phyloP scores from a whole-genome alignment of 2,113 vertebrate genomes.

The Gymnorhina tibicen region DNA sequence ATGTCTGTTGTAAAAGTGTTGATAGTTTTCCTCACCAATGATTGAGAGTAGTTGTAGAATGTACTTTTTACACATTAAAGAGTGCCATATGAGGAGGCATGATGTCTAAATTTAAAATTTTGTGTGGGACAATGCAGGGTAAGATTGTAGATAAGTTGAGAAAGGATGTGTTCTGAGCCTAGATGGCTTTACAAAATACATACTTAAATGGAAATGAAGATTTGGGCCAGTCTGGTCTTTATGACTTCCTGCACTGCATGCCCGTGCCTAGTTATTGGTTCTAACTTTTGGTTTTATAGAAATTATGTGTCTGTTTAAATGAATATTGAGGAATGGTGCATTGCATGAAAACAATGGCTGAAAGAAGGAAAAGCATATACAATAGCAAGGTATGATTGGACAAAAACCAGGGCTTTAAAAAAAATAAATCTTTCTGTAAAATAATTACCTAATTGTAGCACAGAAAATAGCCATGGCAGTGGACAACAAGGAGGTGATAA shows the following conservation, averaged over 20 bases:
- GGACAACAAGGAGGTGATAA: neutral
- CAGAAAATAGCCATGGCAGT: neutral
- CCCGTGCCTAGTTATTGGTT: neutral
- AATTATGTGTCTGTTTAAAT: neutral
- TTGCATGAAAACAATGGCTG: neutral
- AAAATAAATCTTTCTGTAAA: neutral
- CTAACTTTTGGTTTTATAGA: neutral
- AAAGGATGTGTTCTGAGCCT: neutral
- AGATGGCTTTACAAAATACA: neutral
- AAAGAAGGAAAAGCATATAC: neutral
- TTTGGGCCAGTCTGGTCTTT: neutral
- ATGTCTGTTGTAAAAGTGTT: neutral
- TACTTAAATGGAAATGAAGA: neutral
- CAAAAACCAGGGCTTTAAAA: rapidly evolving
- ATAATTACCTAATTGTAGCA: neutral
- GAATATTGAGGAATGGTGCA: neutral
- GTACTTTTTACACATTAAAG: neutral
- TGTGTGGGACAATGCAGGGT: neutral
- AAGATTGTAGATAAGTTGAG: neutral
- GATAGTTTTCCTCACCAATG: neutral
- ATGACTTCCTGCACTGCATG: neutral
- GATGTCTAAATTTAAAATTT: neutral
- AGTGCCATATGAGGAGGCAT: neutral
- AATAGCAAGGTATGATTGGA: neutral
- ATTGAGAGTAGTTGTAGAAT: neutral